Percentiles rank a stretch among this genome's conserved stretches.
phyloP scores from a whole-genome alignment of 2,888 invertebrate genomes.

The Tiphia femorata region DNA sequence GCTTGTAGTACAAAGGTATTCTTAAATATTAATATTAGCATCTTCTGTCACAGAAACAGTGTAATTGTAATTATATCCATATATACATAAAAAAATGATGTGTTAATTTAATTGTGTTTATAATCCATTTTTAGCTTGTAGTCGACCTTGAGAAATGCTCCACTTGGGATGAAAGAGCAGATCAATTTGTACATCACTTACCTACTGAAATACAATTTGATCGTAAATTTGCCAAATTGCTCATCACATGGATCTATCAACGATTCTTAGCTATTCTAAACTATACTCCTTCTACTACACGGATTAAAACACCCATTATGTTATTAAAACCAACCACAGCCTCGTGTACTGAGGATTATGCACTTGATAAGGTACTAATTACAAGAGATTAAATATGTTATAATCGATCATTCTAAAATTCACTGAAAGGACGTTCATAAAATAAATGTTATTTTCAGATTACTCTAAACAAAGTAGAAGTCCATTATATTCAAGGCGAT shows the following conservation, averaged over 20 bases:
- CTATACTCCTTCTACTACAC: too few species aligned
- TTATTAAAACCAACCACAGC: constrained; percentile 77
- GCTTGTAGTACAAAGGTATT: constrained; percentile 67
- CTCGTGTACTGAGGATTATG: constrained; percentile 77
- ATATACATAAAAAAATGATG: not conserved
- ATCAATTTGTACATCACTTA: too few species aligned
- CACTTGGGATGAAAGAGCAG: constrained; percentile 74
- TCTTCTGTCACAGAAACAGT: too few species aligned
- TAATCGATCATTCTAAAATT: too few species aligned
- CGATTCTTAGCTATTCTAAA: too few species aligned
- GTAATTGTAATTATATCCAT: too few species aligned
- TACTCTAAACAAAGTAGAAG: constrained; percentile 72
- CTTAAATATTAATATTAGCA: too few species aligned
- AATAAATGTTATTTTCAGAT: constrained; percentile 55
- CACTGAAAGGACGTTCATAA: not conserved
- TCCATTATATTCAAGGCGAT: constrained; percentile 80
- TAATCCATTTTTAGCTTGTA: constrained; percentile 18
- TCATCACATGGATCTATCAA: not conserved
- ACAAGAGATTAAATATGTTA: not conserved
- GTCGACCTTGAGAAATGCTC: constrained; percentile 70
- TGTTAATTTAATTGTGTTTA: constrained; percentile 37
- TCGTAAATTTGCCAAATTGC: too few species aligned
- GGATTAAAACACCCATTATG: constrained; percentile 73
- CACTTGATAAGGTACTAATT: constrained; percentile 57
- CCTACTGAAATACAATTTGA: too few species aligned